Evolutionary conservation across 2,113 vertebrate species (phyloP).

Genomic region (Ardeotis arabs): DNA sequence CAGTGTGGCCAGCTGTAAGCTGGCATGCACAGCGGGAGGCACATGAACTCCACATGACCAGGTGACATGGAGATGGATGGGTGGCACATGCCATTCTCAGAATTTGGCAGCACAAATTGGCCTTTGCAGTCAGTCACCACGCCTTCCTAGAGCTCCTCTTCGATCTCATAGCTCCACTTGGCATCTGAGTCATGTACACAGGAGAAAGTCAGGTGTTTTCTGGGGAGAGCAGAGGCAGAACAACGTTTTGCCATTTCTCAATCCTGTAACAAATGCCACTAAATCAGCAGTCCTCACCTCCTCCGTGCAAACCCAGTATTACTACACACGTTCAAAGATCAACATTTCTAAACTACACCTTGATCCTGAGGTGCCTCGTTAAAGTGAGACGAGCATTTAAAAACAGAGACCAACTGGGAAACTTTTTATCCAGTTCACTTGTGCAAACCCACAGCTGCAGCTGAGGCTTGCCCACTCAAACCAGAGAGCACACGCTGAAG

Average conservation of each 20-base stretch:
- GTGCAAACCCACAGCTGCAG: background rate
- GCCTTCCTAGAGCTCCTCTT: background rate
- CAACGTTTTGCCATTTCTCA: background rate
- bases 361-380: background rate
- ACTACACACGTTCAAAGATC: background rate
- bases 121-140: background rate
- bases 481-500: background rate
- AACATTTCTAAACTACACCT: background rate
- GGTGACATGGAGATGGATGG: background rate
- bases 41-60: fast-evolving
- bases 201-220: background rate
- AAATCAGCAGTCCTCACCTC: background rate
- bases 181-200: background rate
- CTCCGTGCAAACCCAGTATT: fast-evolving
- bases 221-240: background rate
- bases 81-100: background rate
- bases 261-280: background rate
- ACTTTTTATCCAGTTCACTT: background rate
- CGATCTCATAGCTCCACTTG: background rate
- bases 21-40: background rate
- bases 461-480: background rate
- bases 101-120: background rate
- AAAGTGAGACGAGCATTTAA: background rate
- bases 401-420: background rate
- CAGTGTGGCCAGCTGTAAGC: fast-evolving